Evolutionary conservation across 1,140 invertebrate genomes (phyloP).

Genomic region (Drosophila dunni): DNA sequence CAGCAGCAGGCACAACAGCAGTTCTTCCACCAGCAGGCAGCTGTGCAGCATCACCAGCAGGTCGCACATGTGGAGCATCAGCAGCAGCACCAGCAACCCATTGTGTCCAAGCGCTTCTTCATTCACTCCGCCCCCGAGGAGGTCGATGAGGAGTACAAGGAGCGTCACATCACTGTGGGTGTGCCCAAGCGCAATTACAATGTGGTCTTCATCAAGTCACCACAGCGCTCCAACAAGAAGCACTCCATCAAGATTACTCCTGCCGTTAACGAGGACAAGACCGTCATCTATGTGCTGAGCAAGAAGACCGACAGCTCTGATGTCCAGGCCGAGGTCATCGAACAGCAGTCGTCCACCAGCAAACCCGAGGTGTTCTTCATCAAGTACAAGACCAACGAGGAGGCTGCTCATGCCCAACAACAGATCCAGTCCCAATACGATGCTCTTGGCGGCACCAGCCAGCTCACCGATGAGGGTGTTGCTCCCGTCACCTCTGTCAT

Average conservation of each 20-base stretch:
- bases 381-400: constrained; percentile 89
- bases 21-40: constrained; percentile 84
- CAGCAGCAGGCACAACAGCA: constrained; percentile 39
- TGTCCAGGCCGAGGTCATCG: constrained; percentile 73
- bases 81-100: constrained; percentile 84
- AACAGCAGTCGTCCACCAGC: constrained; percentile 86
- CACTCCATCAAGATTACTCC: constrained; percentile 86
- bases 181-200: constrained; percentile 93
- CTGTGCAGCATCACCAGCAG: constrained; percentile 74
- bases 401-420: constrained; percentile 83
- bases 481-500: constrained; percentile 82
- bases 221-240: constrained; percentile 89
- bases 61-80: constrained; percentile 51
- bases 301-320: constrained; percentile 86
- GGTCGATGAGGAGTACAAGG: constrained; percentile 74
- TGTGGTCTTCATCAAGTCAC: constrained; percentile 94
- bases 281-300: constrained; percentile 93
- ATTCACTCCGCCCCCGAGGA: constrained; percentile 83
- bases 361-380: constrained; percentile 92
- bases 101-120: constrained; percentile 85
- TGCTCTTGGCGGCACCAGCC: constrained; percentile 77
- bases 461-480: constrained; percentile 79
- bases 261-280: constrained; percentile 91
- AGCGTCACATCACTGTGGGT: constrained; percentile 84
- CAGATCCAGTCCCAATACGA: constrained; percentile 84